These are phyloP conservation scores for Acanthaster planci DNA, from an alignment of 35 echinoderm and acorn worm species.

Conservation along the genomic window DNA sequence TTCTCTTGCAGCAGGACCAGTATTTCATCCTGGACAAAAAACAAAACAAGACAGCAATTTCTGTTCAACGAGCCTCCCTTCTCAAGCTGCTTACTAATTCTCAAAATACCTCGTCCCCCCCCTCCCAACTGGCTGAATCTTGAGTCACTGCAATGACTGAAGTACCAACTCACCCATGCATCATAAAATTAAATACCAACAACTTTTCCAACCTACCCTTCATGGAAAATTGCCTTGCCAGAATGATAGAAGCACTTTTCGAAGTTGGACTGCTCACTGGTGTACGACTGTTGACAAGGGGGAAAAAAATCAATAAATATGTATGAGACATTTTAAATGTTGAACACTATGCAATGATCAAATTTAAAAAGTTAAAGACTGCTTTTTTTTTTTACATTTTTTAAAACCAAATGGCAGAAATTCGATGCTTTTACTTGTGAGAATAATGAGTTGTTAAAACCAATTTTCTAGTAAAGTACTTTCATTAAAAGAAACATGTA, in stretches of 20 bases:
- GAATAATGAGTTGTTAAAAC: too few species aligned
- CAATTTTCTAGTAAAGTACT: too few species aligned
- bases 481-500: too few species aligned
- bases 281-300: slow-evolving; percentile 55
- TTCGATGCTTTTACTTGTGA: too few species aligned
- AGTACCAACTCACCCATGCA: too few species aligned
- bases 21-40: slow-evolving; percentile 79
- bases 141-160: too few species aligned
- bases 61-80: background rate
- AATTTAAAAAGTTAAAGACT: slow-evolving; percentile 1
- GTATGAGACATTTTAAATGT: background rate
- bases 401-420: too few species aligned
- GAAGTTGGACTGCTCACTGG: slow-evolving; percentile 53
- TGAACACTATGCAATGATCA: background rate
- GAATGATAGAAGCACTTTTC: slow-evolving; percentile 77
- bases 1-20: slow-evolving; percentile 92
- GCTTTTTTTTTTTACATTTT: too few species aligned
- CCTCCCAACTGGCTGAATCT: too few species aligned
- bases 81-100: too few species aligned
- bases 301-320: background rate
- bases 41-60: slow-evolving; percentile 16
- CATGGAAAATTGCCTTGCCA: slow-evolving; percentile 88
- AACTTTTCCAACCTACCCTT: slow-evolving; percentile 73
- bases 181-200: background rate
- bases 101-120: too few species aligned